A percentile compares a stretch with the other conserved stretches of the same genome.
phyloP scores from a whole-genome alignment of 2,113 vertebrate species.

The Mionectes macconnelli region DNA sequence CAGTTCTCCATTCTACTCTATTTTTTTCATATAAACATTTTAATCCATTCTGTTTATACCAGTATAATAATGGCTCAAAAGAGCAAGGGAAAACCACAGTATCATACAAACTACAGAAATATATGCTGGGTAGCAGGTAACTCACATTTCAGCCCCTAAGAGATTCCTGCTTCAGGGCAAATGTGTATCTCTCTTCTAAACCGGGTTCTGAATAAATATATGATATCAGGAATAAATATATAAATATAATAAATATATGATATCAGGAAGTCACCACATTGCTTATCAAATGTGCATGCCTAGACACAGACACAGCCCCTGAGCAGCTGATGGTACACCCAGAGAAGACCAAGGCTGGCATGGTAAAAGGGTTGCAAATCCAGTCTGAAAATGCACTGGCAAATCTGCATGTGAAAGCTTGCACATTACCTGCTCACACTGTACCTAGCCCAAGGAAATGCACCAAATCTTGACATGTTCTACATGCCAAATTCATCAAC shows the following conservation, averaged over 20 bases:
- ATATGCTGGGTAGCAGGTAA: neutral
- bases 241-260: neutral
- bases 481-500: constrained; percentile 9
- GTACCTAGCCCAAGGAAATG: neutral
- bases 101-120: neutral
- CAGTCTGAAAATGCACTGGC: neutral
- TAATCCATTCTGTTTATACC: neutral
- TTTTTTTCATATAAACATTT: neutral
- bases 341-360: neutral
- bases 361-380: neutral
- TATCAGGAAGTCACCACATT: neutral
- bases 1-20: neutral
- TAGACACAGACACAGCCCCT: neutral
- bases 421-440: neutral
- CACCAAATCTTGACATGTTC: neutral
- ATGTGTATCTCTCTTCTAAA: neutral
- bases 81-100: neutral
- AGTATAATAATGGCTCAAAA: neutral
- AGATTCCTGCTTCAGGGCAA: neutral
- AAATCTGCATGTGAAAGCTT: neutral
- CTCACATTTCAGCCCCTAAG: neutral
- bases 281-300: neutral
- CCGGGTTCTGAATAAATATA: neutral
- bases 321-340: neutral
- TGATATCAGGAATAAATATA: neutral